phyloP scores from a whole-genome alignment of 2,113 vertebrate species.

The Psammodynastes pulverulentus region DNA sequence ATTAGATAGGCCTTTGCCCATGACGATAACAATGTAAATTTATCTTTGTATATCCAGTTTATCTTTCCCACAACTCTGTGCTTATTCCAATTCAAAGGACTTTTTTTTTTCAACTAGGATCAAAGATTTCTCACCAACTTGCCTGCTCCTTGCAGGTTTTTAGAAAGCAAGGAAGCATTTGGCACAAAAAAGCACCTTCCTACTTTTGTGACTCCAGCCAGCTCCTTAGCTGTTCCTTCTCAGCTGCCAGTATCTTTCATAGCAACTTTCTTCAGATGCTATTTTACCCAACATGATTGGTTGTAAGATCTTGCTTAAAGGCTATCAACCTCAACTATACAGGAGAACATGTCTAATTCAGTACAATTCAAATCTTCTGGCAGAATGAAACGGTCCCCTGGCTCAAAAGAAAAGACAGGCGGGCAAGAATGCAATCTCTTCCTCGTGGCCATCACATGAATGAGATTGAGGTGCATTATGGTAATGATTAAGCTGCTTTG shows the following conservation, averaged over 20 bases:
- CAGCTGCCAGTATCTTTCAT: neutral
- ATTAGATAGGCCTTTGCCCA: neutral
- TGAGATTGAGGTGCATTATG: constrained; percentile 52
- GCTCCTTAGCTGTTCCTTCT: neutral
- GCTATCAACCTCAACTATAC: neutral
- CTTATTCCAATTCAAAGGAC: neutral
- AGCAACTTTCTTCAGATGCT: neutral
- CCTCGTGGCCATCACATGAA: constrained; percentile 62
- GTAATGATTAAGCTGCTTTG: constrained; percentile 47
- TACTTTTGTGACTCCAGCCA: neutral
- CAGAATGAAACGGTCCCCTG: constrained; percentile 27
- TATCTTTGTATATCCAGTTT: neutral
- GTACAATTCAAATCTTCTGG: constrained; percentile 45
- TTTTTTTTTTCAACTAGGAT: neutral
- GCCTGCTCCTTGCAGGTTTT: neutral
- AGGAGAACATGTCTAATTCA: constrained; percentile 37
- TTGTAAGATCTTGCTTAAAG: constrained; percentile 28
- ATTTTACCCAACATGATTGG: constrained; percentile 11
- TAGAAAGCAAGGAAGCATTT: neutral
- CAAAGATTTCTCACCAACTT: neutral
- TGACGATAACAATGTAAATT: neutral
- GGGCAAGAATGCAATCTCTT: constrained; percentile 49
- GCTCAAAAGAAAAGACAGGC: neutral
- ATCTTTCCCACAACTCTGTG: neutral
- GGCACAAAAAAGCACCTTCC: neutral